phyloP scores from a whole-genome alignment of 1,140 invertebrate species.

The Penaeus vannamei region DNA sequence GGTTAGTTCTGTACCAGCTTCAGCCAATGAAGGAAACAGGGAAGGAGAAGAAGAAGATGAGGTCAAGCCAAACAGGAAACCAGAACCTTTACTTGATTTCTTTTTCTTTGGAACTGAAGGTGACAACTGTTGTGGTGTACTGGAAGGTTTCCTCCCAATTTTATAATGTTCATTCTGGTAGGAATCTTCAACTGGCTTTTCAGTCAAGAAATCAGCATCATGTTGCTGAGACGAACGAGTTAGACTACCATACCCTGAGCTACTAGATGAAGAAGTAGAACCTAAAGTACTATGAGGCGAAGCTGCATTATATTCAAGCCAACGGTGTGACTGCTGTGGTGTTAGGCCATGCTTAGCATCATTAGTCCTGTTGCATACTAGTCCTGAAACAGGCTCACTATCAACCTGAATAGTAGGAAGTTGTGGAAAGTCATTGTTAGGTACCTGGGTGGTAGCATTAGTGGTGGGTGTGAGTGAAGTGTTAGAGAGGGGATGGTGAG shows the following conservation, averaged over 20 bases:
- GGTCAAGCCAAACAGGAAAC: slow-evolving; percentile 50
- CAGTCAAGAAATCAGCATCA: slow-evolving; percentile 27
- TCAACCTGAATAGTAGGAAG: slow-evolving; percentile 53
- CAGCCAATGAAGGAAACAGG: slow-evolving; percentile 58
- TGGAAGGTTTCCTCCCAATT: slow-evolving; percentile 14
- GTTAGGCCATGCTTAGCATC: slow-evolving; percentile 57
- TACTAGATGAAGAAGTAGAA: slow-evolving; percentile 59
- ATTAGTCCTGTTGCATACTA: slow-evolving; percentile 46
- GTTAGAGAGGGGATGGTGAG: slow-evolving; percentile 64
- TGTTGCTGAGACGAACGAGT: slow-evolving; percentile 53
- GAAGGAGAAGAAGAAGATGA: slow-evolving; percentile 63
- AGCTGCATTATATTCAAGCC: slow-evolving; percentile 60
- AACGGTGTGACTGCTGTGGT: slow-evolving; percentile 55
- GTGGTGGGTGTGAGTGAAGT: slow-evolving; percentile 65
- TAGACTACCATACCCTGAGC: slow-evolving; percentile 63
- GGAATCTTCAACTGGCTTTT: slow-evolving; percentile 24
- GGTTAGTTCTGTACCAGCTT: slow-evolving; percentile 57
- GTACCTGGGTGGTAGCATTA: slow-evolving; percentile 64
- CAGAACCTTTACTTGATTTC: slow-evolving; percentile 52
- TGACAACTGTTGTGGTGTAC: slow-evolving; percentile 39
- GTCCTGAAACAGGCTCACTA: slow-evolving; percentile 47
- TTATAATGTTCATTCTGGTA: slow-evolving; percentile 37
- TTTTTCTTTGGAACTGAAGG: slow-evolving; percentile 53
- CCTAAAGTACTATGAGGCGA: slow-evolving; percentile 59
- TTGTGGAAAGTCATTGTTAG: slow-evolving; percentile 55